These are phyloP conservation scores for Cheilosia pagana DNA, from an alignment of 2,888 invertebrate species.

Conservation along the genomic window DNA sequence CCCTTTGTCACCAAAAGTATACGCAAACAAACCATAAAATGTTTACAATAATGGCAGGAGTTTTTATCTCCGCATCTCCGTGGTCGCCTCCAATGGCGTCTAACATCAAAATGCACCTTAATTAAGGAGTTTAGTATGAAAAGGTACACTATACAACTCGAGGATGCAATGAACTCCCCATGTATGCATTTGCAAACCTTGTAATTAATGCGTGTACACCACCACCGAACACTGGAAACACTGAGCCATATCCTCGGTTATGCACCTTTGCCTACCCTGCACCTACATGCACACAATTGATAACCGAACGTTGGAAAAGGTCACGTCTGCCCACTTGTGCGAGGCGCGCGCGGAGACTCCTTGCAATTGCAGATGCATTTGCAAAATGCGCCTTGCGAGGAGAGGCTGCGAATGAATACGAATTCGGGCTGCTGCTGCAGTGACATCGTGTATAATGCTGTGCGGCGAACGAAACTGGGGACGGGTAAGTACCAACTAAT, in stretches of 20 bases:
- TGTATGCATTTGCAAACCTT: constrained; percentile 8
- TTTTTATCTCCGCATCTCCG: constrained; percentile 18
- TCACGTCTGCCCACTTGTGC: constrained; percentile 75
- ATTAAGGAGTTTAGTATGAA: constrained; percentile 41
- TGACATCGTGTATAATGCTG: constrained; percentile 28
- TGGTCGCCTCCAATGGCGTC: background rate
- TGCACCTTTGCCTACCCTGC: constrained; percentile 19
- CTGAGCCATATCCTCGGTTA: constrained; percentile 41
- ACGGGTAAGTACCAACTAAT: constrained; percentile 64
- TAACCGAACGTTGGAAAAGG: constrained; percentile 69
- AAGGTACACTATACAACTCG: constrained; percentile 30
- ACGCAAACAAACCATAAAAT: constrained; percentile 51
- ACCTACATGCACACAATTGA: constrained; percentile 62
- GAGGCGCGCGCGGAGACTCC: constrained; percentile 22
- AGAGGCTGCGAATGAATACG: constrained; percentile 29
- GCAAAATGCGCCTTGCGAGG: constrained; percentile 23
- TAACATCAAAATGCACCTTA: constrained; percentile 60
- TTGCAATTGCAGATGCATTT: constrained; percentile 17
- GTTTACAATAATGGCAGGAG: constrained; percentile 29
- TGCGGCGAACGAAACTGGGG: constrained; percentile 9
- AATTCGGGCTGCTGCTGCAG: constrained; percentile 17
- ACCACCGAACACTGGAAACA: constrained; percentile 23
- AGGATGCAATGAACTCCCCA: constrained; percentile 61
- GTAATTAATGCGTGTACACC: constrained; percentile 71
- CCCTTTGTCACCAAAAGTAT: no score